These are phyloP conservation scores for Mactra quadrangularis DNA, from an alignment of 1,140 invertebrate genomes.

Conservation along the genomic window DNA sequence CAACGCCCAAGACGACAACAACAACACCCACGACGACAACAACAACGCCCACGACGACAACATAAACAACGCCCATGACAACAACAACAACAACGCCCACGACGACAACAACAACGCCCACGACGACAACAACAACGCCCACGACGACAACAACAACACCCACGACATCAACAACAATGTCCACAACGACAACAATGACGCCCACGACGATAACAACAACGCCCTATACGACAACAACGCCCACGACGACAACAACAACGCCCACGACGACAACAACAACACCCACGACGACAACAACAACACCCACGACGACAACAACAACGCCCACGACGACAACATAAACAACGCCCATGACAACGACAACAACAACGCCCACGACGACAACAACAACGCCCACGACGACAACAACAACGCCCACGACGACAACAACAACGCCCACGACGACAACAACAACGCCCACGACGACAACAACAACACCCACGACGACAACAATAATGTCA, in stretches of 20 bases:
- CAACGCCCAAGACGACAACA: neutral
- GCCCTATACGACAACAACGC: neutral
- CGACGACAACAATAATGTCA: no score
- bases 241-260: conserved; percentile 1
- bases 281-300: neutral
- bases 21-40: neutral
- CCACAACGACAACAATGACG: no score
- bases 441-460: neutral
- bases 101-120: neutral
- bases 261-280: neutral
- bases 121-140: no score
- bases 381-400: neutral
- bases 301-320: neutral
- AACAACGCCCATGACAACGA: neutral
- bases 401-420: neutral
- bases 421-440: neutral
- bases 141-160: neutral
- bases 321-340: neutral
- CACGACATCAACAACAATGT: neutral
- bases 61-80: neutral
- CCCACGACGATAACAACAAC: conserved; percentile 2
- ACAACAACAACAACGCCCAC: conserved; percentile 8
- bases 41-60: neutral
- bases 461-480: no score
- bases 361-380: neutral